Base-by-base conservation (phyloP, 2,113 vertebrate species). In the Ctenodactylus gundi region DNA sequence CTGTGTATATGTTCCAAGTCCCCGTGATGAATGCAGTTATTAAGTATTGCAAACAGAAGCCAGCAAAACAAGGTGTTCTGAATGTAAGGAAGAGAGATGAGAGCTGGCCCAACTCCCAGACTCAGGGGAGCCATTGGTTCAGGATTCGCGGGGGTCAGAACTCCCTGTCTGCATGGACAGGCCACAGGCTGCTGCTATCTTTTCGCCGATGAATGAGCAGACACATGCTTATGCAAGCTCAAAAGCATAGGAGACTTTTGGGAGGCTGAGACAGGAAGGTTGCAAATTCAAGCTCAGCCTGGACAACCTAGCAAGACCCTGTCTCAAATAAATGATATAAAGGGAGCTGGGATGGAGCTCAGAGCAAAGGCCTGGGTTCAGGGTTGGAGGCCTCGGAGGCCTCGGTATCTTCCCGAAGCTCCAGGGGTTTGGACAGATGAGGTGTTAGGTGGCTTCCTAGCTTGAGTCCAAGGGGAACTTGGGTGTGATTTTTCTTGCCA, bases 141-240 rank as follows among this genome's bases (percentile, higher is more conserved):
- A 23, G 80, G 49, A 34, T n/a, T 91, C 53, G 57, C 53, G 57
- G 18, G 8, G 2, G 6, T 14, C 36, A 53, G 29, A 55, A 4
- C 6, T 87, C 10, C 60, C 34, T 91, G 7, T 82, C 15, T 11
- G 49, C 67, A 10, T 51, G 9, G 23, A 10, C 5, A 68, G 13
- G 7, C 41, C 3, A 0, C 17, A n/a, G 10, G 17, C 1, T 0
- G 2, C 29, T 36, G 10, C 49, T 34, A 4, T 58, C 7, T 58
- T 78, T 49, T 49, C 53, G 46, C 0, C 23, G n/a, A 2, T 3
- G 77, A 55, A 13, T 6, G 36, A 31, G 25, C 10, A 44, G 7
- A 65, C 53, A 31, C 0, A 2, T 21, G 13, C 14, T 0, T 46
- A 23, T 4, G 21, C 8, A 44, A 27, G 41, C 6, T 34, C 2